A percentile compares a stretch with the other conserved stretches of the same genome.
Evolutionary conservation across 1,140 invertebrate species (phyloP).

Genomic region (Drosophila repletoides): DNA sequence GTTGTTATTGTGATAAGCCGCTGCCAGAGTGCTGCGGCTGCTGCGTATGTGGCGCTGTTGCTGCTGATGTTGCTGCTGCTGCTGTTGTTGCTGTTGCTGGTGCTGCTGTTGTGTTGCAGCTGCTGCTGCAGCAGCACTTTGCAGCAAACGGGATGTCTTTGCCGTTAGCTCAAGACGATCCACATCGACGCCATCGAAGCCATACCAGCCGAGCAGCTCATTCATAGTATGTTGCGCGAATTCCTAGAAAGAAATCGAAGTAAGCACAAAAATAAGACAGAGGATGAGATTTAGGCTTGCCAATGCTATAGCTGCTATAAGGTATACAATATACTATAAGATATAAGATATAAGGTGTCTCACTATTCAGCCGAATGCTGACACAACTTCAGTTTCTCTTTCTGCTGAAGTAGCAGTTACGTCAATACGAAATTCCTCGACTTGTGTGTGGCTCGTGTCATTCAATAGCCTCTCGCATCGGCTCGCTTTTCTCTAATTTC

Average conservation of each 20-base stretch:
- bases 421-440: background rate
- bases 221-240: slow-evolving; percentile 95
- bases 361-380: slow-evolving; percentile 30
- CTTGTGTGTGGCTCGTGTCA: background rate
- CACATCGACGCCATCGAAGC: slow-evolving; percentile 88
- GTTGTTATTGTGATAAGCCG: slow-evolving; percentile 58
- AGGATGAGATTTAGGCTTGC: slow-evolving; percentile 1
- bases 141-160: slow-evolving; percentile 70
- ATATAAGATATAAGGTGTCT: slow-evolving; percentile 6
- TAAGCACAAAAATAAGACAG: slow-evolving; percentile 2
- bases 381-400: slow-evolving; percentile 19
- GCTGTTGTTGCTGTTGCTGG: slow-evolving; percentile 56
- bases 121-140: slow-evolving; percentile 70
- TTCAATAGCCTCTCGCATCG: background rate
- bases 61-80: slow-evolving; percentile 28
- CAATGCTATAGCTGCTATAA: no score
- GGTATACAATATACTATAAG: no score
- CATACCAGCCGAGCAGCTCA: slow-evolving; percentile 94
- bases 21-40: slow-evolving; percentile 53
- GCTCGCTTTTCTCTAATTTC: background rate
- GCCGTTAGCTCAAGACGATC: slow-evolving; percentile 83
- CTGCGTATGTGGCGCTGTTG: slow-evolving; percentile 48
- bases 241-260: slow-evolving; percentile 85
- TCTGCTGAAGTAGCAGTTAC: background rate
- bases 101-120: slow-evolving; percentile 66